Evolutionary conservation across 2,888 invertebrate genomes (phyloP).

Genomic region (Allacma fusca): DNA sequence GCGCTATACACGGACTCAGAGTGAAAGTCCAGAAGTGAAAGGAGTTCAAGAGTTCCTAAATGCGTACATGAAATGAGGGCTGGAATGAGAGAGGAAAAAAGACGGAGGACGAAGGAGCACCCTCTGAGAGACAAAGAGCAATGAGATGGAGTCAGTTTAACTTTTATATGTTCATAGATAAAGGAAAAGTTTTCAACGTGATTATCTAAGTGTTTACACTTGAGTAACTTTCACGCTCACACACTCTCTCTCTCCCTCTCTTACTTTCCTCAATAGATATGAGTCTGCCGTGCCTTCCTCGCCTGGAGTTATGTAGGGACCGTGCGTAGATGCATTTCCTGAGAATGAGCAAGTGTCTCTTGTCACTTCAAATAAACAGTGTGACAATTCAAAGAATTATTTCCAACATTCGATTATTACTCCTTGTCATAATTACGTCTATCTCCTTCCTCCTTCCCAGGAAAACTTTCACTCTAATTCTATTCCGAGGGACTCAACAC

Average conservation of each 20-base stretch:
- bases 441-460: not conserved
- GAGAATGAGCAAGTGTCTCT: not conserved
- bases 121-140: slow-evolving; percentile 9
- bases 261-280: slow-evolving; percentile 4
- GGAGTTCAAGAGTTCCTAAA: not conserved
- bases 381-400: slow-evolving; percentile 51
- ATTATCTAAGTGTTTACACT: slow-evolving; percentile 60
- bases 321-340: not conserved
- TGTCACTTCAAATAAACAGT: slow-evolving; percentile 21
- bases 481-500: not conserved
- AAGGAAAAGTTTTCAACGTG: slow-evolving; percentile 50
- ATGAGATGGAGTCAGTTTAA: slow-evolving; percentile 18
- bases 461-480: not conserved
- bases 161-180: slow-evolving; percentile 35
- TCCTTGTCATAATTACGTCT: not conserved
- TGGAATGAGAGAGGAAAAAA: not conserved
- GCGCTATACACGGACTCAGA: not conserved
- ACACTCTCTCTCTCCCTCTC: slow-evolving; percentile 23
- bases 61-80: not conserved
- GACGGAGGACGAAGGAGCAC: not conserved
- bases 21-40: not conserved
- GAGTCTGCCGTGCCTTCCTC: too few relatives aligned
- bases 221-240: slow-evolving; percentile 52
- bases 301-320: too few relatives aligned
- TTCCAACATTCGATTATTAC: slow-evolving; percentile 30